Percentiles rank a stretch among this genome's conserved stretches.
Conservation (phyloP, 2,797 vertebrate species). For the Gymnothorax javanicus region DNA sequence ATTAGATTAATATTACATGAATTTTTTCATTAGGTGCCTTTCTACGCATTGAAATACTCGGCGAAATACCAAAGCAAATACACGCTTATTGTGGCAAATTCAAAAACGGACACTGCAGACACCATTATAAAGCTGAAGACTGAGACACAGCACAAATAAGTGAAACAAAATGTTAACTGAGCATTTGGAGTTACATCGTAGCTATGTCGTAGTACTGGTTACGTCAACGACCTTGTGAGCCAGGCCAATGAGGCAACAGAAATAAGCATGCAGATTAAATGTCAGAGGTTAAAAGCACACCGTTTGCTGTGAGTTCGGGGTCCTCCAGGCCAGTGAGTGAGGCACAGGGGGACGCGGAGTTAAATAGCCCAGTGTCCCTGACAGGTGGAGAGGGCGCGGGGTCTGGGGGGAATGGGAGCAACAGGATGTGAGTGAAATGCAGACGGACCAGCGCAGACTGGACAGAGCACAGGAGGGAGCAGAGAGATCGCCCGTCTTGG, state of each 20-base stretch:
- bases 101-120: neutral
- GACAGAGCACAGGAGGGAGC: neutral
- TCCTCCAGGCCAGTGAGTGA: conserved; percentile 74
- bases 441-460: neutral
- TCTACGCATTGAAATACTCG: neutral
- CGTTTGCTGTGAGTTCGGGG: conserved; percentile 68
- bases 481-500: neutral
- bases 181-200: neutral
- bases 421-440: neutral
- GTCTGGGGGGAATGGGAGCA: conserved; percentile 63
- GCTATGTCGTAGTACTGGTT: neutral
- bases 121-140: neutral
- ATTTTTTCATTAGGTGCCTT: neutral
- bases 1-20: neutral
- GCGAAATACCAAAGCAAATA: neutral
- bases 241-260: neutral
- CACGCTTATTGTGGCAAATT: neutral
- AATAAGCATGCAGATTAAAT: conserved; percentile 3
- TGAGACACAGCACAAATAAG: neutral
- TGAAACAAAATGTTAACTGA: neutral
- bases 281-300: conserved; percentile 60
- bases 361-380: conserved; percentile 84
- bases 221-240: neutral
- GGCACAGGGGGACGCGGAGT: conserved; percentile 72
- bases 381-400: conserved; percentile 87